Evolutionary conservation across 2,113 vertebrate species (phyloP).

Genomic region (Puffinus mauretanicus): DNA sequence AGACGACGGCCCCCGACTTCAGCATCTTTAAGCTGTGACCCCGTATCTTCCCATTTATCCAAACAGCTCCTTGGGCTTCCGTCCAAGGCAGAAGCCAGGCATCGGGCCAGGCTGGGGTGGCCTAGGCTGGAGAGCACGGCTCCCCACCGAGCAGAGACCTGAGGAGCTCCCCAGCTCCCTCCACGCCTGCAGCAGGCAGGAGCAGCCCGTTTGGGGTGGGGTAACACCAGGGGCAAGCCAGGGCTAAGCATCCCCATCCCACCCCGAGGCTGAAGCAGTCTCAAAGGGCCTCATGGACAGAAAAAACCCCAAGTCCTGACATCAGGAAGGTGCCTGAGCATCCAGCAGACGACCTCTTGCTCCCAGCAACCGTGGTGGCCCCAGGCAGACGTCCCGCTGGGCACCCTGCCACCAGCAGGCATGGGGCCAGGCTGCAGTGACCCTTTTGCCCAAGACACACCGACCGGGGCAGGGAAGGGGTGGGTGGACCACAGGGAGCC

Average conservation of each 20-base stretch:
- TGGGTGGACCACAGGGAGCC: not conserved
- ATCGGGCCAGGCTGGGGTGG: not conserved
- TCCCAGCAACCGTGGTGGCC: not conserved
- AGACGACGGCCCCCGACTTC: accelerated
- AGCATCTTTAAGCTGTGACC: not conserved
- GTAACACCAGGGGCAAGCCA: not conserved
- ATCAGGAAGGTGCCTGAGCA: not conserved
- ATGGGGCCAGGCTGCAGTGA: not conserved
- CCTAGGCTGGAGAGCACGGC: not conserved
- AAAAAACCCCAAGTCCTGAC: not conserved
- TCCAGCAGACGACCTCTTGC: not conserved
- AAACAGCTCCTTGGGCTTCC: not conserved
- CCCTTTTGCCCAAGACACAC: not conserved
- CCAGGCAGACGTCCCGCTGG: not conserved
- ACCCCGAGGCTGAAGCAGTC: accelerated
- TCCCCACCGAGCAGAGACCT: accelerated
- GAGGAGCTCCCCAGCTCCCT: not conserved
- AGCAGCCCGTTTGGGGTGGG: not conserved
- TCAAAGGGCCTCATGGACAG: not conserved
- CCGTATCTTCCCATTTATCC: not conserved
- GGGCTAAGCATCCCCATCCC: not conserved
- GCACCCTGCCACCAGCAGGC: not conserved
- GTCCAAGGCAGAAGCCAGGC: not conserved
- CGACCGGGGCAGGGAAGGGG: not conserved
- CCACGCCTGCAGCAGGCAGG: accelerated